Percentiles rank a stretch among this genome's conserved stretches.
phyloP scores from a whole-genome alignment of 2,113 vertebrate species.

The Sander lucioperca region DNA sequence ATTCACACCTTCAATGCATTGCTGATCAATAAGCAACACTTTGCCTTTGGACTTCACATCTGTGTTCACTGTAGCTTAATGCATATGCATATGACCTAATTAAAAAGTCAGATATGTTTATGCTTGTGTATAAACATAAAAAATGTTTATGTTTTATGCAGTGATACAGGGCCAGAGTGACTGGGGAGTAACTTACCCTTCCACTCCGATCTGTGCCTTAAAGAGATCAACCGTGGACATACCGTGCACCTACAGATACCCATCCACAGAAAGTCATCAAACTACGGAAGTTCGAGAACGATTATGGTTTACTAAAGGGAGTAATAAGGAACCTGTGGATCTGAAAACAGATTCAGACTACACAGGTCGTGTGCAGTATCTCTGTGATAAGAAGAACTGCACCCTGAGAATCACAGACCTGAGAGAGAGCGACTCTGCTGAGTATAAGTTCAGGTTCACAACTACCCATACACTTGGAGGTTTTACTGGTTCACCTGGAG shows the following conservation, averaged over 20 bases:
- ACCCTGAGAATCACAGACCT: conserved; percentile 31
- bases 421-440: conserved; percentile 38
- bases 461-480: neutral
- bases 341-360: neutral
- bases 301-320: neutral
- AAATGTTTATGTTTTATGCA: no score
- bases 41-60: no score
- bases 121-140: no score
- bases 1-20: no score
- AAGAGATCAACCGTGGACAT: conserved; percentile 28
- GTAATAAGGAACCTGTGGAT: neutral
- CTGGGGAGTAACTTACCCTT: conserved; percentile 9
- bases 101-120: no score
- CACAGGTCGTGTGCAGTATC: neutral
- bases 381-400: fast-evolving
- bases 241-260: neutral
- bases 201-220: neutral
- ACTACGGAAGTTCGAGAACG: no score
- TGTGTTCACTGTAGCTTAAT: no score
- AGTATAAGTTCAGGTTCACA: conserved; percentile 35
- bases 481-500: neutral
- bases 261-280: neutral
- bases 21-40: no score
- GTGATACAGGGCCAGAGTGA: neutral
- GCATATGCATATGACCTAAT: no score